Percentiles rank a stretch among this genome's conserved stretches.
phyloP scores from a whole-genome alignment of 1,140 invertebrate genomes.

The Temnothorax longispinosus region DNA sequence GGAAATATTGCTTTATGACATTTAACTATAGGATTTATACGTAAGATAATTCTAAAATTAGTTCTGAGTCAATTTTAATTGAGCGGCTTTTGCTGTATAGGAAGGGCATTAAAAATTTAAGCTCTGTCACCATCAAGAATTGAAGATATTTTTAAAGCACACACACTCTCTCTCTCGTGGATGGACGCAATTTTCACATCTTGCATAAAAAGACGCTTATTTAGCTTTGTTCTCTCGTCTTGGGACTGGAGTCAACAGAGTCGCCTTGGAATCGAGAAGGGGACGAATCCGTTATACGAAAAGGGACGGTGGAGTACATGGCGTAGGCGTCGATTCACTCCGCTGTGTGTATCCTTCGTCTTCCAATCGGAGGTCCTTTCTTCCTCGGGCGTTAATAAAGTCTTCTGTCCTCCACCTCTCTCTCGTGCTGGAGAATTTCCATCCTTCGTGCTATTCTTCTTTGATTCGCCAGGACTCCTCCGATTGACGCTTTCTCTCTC shows the following conservation, averaged over 20 bases:
- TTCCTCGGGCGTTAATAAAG: slow-evolving; percentile 77
- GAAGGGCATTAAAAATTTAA: background rate
- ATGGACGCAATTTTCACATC: slow-evolving; percentile 24
- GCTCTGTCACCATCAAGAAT: background rate
- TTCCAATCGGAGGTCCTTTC: slow-evolving; percentile 49
- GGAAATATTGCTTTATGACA: background rate
- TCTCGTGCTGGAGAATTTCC: slow-evolving; percentile 72
- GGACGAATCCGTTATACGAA: slow-evolving; percentile 37
- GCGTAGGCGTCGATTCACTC: slow-evolving; percentile 57
- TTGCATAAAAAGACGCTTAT: slow-evolving; percentile 26
- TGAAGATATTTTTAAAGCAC: slow-evolving; percentile 11
- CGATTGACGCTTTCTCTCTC: slow-evolving; percentile 8
- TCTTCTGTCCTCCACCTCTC: slow-evolving; percentile 63
- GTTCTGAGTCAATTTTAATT: background rate
- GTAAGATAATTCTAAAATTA: background rate
- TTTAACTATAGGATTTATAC: background rate
- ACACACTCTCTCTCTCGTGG: background rate
- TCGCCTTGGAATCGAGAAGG: background rate
- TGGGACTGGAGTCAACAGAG: slow-evolving; percentile 16
- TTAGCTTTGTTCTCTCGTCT: slow-evolving; percentile 25
- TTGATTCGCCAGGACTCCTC: slow-evolving; percentile 46
- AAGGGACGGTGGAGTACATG: background rate
- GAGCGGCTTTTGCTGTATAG: background rate
- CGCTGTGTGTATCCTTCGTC: slow-evolving; percentile 57
- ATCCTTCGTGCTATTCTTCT: slow-evolving; percentile 71